phyloP scores from a whole-genome alignment of 2,797 vertebrate species.

The Poeciliopsis turneri region DNA sequence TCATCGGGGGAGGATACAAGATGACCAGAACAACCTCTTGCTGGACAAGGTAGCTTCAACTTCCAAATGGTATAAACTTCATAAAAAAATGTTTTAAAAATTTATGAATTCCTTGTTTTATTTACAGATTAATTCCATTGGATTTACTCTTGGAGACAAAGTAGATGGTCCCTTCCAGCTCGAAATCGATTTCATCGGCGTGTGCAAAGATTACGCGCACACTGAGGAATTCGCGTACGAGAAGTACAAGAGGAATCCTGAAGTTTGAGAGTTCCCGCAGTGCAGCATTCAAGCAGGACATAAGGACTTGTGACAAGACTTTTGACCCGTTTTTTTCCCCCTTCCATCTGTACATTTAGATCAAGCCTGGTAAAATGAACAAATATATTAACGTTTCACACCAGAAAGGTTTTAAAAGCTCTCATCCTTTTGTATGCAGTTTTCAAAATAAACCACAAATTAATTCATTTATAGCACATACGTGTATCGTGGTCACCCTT shows the following conservation, averaged over 20 bases:
- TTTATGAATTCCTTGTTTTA: not conserved
- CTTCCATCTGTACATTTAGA: not conserved
- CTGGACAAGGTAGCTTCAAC: slow-evolving; percentile 86
- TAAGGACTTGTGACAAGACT: not conserved
- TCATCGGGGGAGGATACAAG: slow-evolving; percentile 90
- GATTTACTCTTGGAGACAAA: slow-evolving; percentile 92
- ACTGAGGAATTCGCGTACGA: slow-evolving; percentile 94
- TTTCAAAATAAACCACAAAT: not conserved
- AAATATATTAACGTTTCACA: not conserved
- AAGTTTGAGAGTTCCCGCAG: slow-evolving; percentile 38
- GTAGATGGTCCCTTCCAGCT: slow-evolving; percentile 91
- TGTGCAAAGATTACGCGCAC: slow-evolving; percentile 87
- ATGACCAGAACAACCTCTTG: slow-evolving; percentile 84
- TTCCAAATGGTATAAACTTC: not conserved
- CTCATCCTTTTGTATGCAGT: not conserved
- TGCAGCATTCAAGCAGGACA: not conserved
- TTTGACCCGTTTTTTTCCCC: not conserved
- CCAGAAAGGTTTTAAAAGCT: not conserved
- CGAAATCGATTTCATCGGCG: slow-evolving; percentile 93
- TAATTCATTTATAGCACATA: not conserved
- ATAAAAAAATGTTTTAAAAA: too few relatives aligned
- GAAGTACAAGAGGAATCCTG: slow-evolving; percentile 82
- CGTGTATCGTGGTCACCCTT: not conserved
- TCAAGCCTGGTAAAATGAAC: not conserved
- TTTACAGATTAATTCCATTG: slow-evolving; percentile 87